Percentiles rank a stretch among this genome's conserved stretches.
phyloP scores from a whole-genome alignment of 2,888 invertebrate species.

The Euplexia lucipara region DNA sequence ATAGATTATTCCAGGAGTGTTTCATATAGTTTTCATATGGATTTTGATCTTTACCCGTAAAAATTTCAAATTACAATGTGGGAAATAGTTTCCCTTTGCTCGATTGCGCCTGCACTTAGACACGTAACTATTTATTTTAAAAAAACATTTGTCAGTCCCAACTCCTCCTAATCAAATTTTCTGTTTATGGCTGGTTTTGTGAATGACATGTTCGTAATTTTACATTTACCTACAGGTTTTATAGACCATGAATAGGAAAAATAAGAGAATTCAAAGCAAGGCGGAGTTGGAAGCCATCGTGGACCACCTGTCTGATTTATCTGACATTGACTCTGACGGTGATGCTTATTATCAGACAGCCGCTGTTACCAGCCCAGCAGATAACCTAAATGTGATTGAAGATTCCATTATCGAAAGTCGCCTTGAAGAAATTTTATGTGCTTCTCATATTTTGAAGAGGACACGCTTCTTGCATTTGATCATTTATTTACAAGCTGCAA shows the following conservation, averaged over 20 bases:
- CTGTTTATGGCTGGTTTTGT: too few species aligned
- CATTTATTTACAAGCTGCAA: conserved; percentile 16
- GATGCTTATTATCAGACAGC: conserved; percentile 52
- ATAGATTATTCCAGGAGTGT: too few species aligned
- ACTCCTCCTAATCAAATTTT: too few species aligned
- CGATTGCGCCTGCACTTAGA: too few species aligned
- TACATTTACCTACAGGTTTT: too few species aligned
- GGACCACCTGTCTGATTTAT: conserved; percentile 54
- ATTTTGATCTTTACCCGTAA: too few species aligned
- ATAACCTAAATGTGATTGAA: conserved; percentile 39
- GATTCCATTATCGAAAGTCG: conserved; percentile 53
- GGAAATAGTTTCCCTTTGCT: too few species aligned
- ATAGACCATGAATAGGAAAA: conserved; percentile 28
- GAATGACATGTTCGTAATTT: too few species aligned
- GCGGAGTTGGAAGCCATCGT: conserved; percentile 36
- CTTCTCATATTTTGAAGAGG: conserved; percentile 34
- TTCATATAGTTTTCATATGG: too few species aligned
- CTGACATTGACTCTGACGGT: conserved; percentile 55
- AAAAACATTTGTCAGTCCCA: too few species aligned
- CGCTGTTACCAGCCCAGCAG: conserved; percentile 49
- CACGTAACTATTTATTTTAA: too few species aligned
- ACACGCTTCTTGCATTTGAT: conserved; percentile 24
- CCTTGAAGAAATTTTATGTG: conserved; percentile 55
- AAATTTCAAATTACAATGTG: too few species aligned
- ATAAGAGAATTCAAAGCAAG: conserved; percentile 15